Evolutionary conservation across 1,140 invertebrate genomes (phyloP).

Genomic region (Babylonia areolata): DNA sequence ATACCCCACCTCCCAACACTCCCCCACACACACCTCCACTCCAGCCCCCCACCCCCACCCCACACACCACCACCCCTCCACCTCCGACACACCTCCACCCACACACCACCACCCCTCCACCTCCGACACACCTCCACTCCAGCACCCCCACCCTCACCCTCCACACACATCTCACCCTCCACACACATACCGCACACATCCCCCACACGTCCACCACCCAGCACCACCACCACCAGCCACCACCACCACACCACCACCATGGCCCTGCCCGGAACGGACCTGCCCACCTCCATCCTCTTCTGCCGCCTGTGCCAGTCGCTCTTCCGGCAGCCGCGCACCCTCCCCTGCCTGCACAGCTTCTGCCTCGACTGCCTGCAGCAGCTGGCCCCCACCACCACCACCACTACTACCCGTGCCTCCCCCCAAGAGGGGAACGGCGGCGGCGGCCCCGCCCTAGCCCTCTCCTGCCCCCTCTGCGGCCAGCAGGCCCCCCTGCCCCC

Average conservation of each 20-base stretch:
- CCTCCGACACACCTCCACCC: neutral
- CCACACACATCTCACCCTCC: neutral
- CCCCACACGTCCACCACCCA: slow-evolving; percentile 4
- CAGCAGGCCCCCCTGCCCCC: slow-evolving; percentile 26
- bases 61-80: too few species aligned
- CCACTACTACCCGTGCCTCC: neutral
- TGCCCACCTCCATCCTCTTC: slow-evolving; percentile 42
- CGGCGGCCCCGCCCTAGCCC: too few species aligned
- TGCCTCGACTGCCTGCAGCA: slow-evolving; percentile 52
- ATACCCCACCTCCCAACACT: too few species aligned
- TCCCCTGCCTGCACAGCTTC: slow-evolving; percentile 64
- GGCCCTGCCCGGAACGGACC: slow-evolving; percentile 17
- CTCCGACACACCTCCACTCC: neutral
- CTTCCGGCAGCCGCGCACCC: slow-evolving; percentile 52
- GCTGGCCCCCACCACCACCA: slow-evolving; percentile 7
- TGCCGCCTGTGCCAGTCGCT: slow-evolving; percentile 58
- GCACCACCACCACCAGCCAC: slow-evolving; percentile 4
- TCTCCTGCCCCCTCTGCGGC: slow-evolving; percentile 48
- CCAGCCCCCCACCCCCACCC: too few species aligned
- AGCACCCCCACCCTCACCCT: neutral
- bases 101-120: neutral
- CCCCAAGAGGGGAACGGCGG: neutral
- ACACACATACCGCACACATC: slow-evolving; percentile 9
- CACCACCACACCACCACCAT: slow-evolving; percentile 20
- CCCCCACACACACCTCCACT: too few species aligned